Conservation (phyloP, 2,888 invertebrate genomes). For the Melinaea marsaeus region DNA sequence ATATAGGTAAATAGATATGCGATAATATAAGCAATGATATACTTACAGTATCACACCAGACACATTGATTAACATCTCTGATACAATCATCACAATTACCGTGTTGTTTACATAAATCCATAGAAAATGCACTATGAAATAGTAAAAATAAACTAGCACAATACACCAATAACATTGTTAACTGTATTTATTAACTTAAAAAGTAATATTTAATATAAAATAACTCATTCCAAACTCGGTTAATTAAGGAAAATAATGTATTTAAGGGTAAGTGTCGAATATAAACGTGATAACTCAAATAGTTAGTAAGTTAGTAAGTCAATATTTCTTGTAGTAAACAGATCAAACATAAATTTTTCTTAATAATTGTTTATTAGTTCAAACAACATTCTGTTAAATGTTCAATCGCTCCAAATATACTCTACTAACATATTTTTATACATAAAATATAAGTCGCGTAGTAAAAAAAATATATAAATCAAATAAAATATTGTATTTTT, state of each 20-base stretch:
- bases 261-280: neutral
- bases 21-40: conserved; percentile 8
- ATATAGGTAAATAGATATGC: neutral
- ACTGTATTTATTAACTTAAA: neutral
- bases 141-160: conserved; percentile 21
- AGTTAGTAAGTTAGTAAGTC: too few relatives aligned
- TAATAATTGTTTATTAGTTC: too few relatives aligned
- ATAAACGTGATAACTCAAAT: too few relatives aligned
- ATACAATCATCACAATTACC: conserved; percentile 55
- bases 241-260: neutral
- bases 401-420: too few relatives aligned
- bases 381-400: too few relatives aligned
- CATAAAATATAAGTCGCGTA: too few relatives aligned
- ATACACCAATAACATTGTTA: conserved; percentile 8
- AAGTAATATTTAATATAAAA: neutral
- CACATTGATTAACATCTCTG: conserved; percentile 45
- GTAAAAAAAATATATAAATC: too few relatives aligned
- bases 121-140: conserved; percentile 21
- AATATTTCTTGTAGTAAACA: too few relatives aligned
- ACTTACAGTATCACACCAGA: conserved; percentile 57
- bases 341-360: too few relatives aligned
- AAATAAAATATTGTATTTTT: too few relatives aligned
- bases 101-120: conserved; percentile 41
- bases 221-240: neutral
- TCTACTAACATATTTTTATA: too few relatives aligned